phyloP scores from a whole-genome alignment of 1,140 invertebrate genomes.

The Musca vetustissima region DNA sequence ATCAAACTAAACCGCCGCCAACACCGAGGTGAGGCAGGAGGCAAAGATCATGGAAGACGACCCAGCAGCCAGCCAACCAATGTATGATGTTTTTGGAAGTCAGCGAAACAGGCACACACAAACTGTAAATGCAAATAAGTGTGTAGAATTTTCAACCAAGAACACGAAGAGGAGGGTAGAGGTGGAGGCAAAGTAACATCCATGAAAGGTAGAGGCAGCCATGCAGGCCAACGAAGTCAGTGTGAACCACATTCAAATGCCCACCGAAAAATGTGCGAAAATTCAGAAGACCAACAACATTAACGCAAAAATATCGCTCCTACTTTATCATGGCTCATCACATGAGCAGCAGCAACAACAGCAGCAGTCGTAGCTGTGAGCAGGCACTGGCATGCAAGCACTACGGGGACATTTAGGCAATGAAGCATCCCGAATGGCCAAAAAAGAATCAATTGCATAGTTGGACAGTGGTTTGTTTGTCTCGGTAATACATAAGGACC shows the following conservation, averaged over 20 bases:
- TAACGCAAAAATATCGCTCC: conserved; percentile 7
- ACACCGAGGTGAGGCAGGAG: not conserved
- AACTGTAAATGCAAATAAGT: conserved; percentile 18
- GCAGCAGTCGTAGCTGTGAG: not conserved
- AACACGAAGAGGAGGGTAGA: too few relatives aligned
- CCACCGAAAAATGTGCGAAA: conserved; percentile 14
- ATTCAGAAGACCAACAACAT: conserved; percentile 1
- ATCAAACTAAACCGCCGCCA: not conserved
- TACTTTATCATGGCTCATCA: conserved; percentile 20
- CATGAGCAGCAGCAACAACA: not conserved
- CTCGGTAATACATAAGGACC: too few relatives aligned
- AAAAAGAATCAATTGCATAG: too few relatives aligned
- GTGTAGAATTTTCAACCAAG: not conserved
- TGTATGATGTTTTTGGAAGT: not conserved
- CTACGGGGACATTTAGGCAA: not conserved
- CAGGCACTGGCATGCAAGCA: conserved; percentile 1
- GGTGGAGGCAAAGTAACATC: too few relatives aligned
- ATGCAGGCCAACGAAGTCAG: not conserved
- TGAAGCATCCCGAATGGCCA: not conserved
- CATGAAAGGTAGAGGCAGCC: not conserved
- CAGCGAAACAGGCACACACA: not conserved
- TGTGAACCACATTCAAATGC: conserved; percentile 6
- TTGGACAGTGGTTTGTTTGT: too few relatives aligned
- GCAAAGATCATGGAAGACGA: too few relatives aligned
- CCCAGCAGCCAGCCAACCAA: too few relatives aligned